Percentiles rank a stretch among this genome's conserved stretches.
phyloP scores from a whole-genome alignment of 2,888 invertebrate genomes.

The Gortyna flavago region DNA sequence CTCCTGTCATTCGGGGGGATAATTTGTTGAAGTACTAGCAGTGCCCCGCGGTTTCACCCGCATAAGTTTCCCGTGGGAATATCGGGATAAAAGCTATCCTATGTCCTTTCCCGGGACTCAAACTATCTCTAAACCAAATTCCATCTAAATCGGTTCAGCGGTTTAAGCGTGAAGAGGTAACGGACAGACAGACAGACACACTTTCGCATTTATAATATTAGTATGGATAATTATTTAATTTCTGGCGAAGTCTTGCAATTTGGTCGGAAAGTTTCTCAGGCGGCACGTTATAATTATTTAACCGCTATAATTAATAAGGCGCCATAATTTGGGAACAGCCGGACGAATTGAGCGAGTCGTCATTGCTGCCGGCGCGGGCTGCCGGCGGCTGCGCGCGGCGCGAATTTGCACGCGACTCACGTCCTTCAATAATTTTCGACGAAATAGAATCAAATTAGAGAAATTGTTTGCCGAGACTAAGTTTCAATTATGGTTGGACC shows the following conservation, averaged over 20 bases:
- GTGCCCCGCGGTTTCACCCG: too few species aligned
- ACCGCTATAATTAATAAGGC: conserved; percentile 80
- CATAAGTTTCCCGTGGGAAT: too few species aligned
- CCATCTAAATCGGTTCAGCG: too few species aligned
- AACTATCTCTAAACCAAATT: too few species aligned
- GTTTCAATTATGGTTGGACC: conserved; percentile 63
- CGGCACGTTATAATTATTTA: conserved; percentile 72
- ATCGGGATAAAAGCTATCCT: too few species aligned
- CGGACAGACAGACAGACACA: too few species aligned
- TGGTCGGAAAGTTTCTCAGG: conserved; percentile 65
- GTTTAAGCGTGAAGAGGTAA: too few species aligned
- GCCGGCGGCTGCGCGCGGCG: conserved; percentile 46
- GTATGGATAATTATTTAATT: conserved; percentile 75
- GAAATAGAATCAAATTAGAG: conserved; percentile 80
- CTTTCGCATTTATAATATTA: too few species aligned
- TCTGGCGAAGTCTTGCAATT: conserved; percentile 67
- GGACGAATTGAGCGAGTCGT: conserved; percentile 73
- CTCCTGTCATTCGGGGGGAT: conserved; percentile 59
- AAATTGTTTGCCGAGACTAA: conserved; percentile 72
- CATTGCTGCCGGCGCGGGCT: conserved; percentile 56
- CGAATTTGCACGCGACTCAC: conserved; percentile 72
- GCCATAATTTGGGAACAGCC: conserved; percentile 77
- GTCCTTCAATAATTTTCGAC: conserved; percentile 81
- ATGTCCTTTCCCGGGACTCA: too few species aligned
- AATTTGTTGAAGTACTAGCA: conserved; percentile 66